phyloP scores from a whole-genome alignment of 2,888 invertebrate species.

The Troglohyphantes excavatus region DNA sequence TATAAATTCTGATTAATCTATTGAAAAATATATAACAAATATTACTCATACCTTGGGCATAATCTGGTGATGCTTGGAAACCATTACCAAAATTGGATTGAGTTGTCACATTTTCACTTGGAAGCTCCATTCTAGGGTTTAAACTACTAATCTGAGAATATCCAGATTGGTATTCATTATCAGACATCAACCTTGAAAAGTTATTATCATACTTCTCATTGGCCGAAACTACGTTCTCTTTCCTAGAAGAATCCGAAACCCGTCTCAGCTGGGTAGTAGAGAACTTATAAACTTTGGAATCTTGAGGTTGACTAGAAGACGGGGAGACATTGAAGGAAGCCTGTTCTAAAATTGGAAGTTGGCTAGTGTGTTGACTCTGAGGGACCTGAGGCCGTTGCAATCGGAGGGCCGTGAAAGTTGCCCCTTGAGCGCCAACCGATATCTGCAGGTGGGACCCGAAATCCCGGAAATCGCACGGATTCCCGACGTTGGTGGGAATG shows the following conservation, averaged over 20 bases:
- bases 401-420: slow-evolving; percentile 70
- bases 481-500: slow-evolving; percentile 59
- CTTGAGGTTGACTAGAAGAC: slow-evolving; percentile 62
- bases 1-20: no score
- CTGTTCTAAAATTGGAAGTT: slow-evolving; percentile 14
- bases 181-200: not conserved
- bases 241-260: not conserved
- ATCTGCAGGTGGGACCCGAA: slow-evolving; percentile 76
- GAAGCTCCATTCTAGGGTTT: not conserved
- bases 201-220: not conserved
- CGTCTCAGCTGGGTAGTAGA: slow-evolving; percentile 16
- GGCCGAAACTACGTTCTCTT: no score
- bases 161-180: not conserved
- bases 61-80: slow-evolving; percentile 45
- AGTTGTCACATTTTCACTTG: slow-evolving; percentile 2
- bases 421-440: slow-evolving; percentile 68
- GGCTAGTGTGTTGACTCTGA: not conserved
- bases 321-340: not conserved
- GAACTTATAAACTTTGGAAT: slow-evolving; percentile 55
- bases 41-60: slow-evolving; percentile 46
- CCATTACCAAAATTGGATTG: slow-evolving; percentile 30
- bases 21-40: no score
- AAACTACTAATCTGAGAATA: not conserved
- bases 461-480: slow-evolving; percentile 36
- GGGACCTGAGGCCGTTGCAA: slow-evolving; percentile 50